Percentiles rank a stretch among this genome's conserved stretches.
Evolutionary conservation across 2,888 invertebrate genomes (phyloP).

Genomic region (Lobophora halterata): DNA sequence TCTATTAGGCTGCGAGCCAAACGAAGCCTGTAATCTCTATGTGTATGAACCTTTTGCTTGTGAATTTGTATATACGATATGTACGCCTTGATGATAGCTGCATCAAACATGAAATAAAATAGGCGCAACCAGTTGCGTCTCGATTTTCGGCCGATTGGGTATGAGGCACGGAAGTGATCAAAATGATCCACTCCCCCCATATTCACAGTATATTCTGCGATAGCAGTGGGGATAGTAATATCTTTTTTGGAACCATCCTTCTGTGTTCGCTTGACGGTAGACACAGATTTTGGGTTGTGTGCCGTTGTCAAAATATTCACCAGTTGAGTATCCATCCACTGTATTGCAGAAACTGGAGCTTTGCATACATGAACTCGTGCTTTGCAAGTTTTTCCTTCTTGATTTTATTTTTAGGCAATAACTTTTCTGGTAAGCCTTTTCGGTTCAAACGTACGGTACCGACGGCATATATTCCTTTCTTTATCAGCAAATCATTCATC

Average conservation of each 20-base stretch:
- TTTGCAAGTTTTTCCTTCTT: slow-evolving; percentile 21
- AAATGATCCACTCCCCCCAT: slow-evolving; percentile 25
- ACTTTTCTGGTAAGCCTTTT: too few relatives aligned
- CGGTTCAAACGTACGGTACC: too few relatives aligned
- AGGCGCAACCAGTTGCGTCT: slow-evolving; percentile 9
- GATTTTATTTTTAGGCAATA: too few relatives aligned
- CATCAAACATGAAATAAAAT: slow-evolving; percentile 19
- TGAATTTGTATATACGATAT: slow-evolving; percentile 20
- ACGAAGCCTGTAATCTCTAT: slow-evolving; percentile 1
- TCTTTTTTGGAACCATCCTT: slow-evolving; percentile 19
- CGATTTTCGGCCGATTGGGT: slow-evolving; percentile 17
- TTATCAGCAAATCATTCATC: slow-evolving; percentile 15
- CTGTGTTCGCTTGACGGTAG: slow-evolving; percentile 14
- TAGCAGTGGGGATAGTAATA: slow-evolving; percentile 12
- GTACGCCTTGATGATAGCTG: slow-evolving; percentile 16
- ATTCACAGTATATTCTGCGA: slow-evolving; percentile 13
- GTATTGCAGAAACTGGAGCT: slow-evolving; percentile 13
- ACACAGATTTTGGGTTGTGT: slow-evolving; percentile 12
- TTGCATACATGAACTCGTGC: slow-evolving; percentile 9
- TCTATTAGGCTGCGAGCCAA: slow-evolving; percentile 11
- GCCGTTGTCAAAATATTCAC: slow-evolving; percentile 12
- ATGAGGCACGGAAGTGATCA: slow-evolving; percentile 19
- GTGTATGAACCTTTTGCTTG: slow-evolving; percentile 2
- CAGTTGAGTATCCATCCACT: slow-evolving; percentile 12
- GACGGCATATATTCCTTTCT: too few relatives aligned